Percentiles rank a stretch among this genome's conserved stretches.
Evolutionary conservation across 2,888 invertebrate species (phyloP).

Genomic region (Branchipolynoe longqiensis): DNA sequence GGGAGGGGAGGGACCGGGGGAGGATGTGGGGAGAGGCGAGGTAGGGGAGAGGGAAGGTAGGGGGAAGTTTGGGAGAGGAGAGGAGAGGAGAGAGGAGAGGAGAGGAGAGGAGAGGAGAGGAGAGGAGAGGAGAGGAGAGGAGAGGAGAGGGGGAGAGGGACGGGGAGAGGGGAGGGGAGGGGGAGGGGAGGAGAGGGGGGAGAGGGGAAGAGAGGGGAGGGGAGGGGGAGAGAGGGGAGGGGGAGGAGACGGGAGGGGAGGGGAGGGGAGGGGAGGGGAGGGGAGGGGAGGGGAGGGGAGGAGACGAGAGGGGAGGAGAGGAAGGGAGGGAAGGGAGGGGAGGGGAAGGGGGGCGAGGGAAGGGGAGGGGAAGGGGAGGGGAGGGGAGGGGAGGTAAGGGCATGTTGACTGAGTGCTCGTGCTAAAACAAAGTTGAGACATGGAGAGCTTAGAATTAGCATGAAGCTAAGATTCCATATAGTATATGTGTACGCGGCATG

Average conservation of each 20-base stretch:
- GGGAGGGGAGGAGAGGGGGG: background rate
- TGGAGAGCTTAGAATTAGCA: no score
- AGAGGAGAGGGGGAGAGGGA: background rate
- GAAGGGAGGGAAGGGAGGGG: conserved; percentile 13
- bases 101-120: conserved; percentile 3
- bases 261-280: background rate
- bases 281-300: background rate
- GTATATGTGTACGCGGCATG: no score
- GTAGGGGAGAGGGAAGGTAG: conserved; percentile 27
- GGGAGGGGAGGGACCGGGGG: background rate
- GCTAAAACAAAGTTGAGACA: no score
- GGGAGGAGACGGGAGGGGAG: background rate
- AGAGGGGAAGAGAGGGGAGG: background rate
- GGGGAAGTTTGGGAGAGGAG: conserved; percentile 42
- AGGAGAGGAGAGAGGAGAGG: background rate
- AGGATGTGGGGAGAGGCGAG: background rate
- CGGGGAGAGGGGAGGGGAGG: background rate
- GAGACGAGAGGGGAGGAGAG: background rate
- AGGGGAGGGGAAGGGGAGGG: no score
- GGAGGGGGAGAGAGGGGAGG: background rate
- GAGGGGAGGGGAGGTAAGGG: no score
- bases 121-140: background rate
- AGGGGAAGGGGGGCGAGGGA: no score
- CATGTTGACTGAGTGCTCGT: no score
- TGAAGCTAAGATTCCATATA: no score